A percentile compares a stretch with the other conserved stretches of the same genome.
phyloP scores from a whole-genome alignment of 2,797 vertebrate species.

The Enteromius fasciolatus region DNA sequence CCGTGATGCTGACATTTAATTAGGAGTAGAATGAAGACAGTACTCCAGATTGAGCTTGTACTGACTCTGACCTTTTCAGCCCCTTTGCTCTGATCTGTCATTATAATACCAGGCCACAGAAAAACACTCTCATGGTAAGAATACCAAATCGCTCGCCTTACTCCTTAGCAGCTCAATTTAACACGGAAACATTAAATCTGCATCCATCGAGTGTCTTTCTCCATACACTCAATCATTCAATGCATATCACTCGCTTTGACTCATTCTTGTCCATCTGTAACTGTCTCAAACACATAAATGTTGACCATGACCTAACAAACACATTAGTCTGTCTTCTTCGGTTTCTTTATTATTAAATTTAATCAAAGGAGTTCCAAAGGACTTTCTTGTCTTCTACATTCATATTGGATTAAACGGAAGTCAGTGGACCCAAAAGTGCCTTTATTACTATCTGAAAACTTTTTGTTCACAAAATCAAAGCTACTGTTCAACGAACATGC shows the following conservation, averaged over 20 bases:
- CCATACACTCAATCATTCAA: conserved; percentile 27
- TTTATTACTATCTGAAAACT: neutral
- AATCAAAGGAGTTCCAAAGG: too few species aligned
- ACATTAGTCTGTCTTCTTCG: neutral
- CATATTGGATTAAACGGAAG: neutral
- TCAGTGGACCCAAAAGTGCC: neutral
- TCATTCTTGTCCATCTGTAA: conserved; percentile 51
- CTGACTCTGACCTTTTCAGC: conserved; percentile 78
- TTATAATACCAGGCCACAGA: conserved; percentile 68
- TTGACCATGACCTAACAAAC: neutral
- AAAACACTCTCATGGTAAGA: conserved; percentile 60
- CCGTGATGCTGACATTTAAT: conserved; percentile 81
- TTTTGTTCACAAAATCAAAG: neutral
- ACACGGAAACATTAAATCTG: conserved; percentile 34
- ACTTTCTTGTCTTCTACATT: neutral
- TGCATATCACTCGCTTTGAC: conserved; percentile 11
- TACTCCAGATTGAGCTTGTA: conserved; percentile 74
- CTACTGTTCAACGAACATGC: neutral
- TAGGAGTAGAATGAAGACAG: conserved; percentile 76
- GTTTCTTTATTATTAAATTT: neutral
- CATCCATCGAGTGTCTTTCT: conserved; percentile 33
- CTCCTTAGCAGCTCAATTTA: conserved; percentile 48
- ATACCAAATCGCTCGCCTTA: conserved; percentile 56
- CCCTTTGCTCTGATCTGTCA: conserved; percentile 77
- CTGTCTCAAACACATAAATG: neutral